Evolutionary conservation across 2,888 invertebrate species (phyloP).

Genomic region (Baronia brevicornis): DNA sequence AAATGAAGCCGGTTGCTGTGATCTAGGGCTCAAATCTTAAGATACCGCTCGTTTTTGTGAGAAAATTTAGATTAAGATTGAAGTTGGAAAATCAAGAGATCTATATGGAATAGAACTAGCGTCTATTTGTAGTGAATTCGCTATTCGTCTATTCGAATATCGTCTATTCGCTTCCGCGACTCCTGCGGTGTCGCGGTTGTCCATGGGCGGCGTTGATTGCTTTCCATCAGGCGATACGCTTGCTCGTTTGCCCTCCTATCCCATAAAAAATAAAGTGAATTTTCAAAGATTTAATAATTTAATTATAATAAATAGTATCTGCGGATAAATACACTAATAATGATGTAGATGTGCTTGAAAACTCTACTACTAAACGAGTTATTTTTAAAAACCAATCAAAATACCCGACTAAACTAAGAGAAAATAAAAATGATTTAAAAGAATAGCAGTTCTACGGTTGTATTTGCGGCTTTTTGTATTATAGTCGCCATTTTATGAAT

Average conservation of each 20-base stretch:
- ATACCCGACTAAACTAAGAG: conserved; percentile 20
- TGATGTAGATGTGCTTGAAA: conserved; percentile 9
- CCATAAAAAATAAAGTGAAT: too few relatives aligned
- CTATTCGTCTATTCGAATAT: too few relatives aligned
- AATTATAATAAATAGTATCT: too few relatives aligned
- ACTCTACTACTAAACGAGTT: conserved; percentile 8
- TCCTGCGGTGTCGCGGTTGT: too few relatives aligned
- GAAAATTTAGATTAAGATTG: conserved; percentile 7
- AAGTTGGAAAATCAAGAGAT: conserved; percentile 2
- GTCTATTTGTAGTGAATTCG: too few relatives aligned
- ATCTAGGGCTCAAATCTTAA: conserved; percentile 8
- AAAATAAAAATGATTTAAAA: conserved; percentile 24
- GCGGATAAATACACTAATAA: too few relatives aligned
- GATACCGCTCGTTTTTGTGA: conserved; percentile 11
- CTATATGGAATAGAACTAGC: too few relatives aligned
- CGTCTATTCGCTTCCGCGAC: too few relatives aligned
- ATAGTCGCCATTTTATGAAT: conserved; percentile 48
- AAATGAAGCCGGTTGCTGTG: conserved; percentile 18
- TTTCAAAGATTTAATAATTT: too few relatives aligned
- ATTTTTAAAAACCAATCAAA: conserved; percentile 16
- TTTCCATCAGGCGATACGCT: too few relatives aligned
- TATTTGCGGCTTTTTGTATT: conserved; percentile 22
- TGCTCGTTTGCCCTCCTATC: too few relatives aligned
- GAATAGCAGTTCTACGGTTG: conserved; percentile 11
- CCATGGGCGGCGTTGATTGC: too few relatives aligned